These are phyloP conservation scores for Sinocyclocheilus grahami DNA, from an alignment of 2,113 vertebrate genomes.

Conservation along the genomic window DNA sequence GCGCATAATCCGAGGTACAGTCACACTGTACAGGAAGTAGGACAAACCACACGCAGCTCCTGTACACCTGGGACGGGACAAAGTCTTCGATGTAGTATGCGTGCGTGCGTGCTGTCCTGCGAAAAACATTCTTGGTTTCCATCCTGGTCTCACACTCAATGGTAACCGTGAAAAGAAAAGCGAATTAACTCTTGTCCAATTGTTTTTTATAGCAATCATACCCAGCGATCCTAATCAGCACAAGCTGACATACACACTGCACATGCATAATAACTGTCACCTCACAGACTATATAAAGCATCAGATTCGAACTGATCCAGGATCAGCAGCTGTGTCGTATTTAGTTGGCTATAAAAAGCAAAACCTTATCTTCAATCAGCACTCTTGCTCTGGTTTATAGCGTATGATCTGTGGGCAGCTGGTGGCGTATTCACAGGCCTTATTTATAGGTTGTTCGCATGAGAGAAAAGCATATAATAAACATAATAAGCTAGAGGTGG, in stretches of 20 bases:
- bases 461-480: neutral
- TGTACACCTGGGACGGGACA: slow-evolving; percentile 72
- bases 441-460: neutral
- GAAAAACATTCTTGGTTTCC: slow-evolving; percentile 65
- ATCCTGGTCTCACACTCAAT: slow-evolving; percentile 47
- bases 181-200: slow-evolving; percentile 49
- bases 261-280: slow-evolving; percentile 4
- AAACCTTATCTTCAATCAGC: neutral
- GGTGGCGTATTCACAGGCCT: neutral
- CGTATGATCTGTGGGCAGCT: neutral
- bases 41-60: slow-evolving; percentile 77
- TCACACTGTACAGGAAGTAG: slow-evolving; percentile 71
- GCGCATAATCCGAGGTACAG: slow-evolving; percentile 64
- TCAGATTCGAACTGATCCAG: neutral
- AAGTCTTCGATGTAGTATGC: slow-evolving; percentile 60
- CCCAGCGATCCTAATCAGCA: slow-evolving; percentile 11
- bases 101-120: slow-evolving; percentile 47
- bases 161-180: slow-evolving; percentile 37
- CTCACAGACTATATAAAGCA: neutral
- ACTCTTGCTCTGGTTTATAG: neutral
- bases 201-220: slow-evolving; percentile 5
- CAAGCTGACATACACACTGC: neutral
- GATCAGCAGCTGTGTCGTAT: neutral
- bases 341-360: neutral
- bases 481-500: slow-evolving; percentile 13